phyloP scores from a whole-genome alignment of 2,113 vertebrate genomes.

The Pyrgilauda ruficollis region DNA sequence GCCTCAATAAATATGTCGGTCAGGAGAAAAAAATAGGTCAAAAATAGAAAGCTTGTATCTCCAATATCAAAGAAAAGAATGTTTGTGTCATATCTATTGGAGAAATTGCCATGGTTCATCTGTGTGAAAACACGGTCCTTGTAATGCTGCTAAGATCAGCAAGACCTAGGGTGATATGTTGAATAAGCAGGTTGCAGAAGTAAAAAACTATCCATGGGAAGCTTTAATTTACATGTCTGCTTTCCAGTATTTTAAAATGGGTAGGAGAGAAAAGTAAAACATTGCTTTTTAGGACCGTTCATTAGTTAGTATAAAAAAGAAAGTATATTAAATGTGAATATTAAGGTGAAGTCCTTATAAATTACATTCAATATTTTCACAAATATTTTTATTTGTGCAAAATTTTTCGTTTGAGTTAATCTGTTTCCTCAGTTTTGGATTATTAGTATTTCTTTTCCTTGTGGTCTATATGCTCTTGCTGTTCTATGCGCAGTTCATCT shows the following conservation, averaged over 20 bases:
- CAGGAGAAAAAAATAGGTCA: conserved; percentile 25
- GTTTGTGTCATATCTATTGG: conserved; percentile 14
- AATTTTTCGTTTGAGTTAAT: not conserved
- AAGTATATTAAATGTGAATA: not conserved
- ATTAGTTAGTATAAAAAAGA: not conserved
- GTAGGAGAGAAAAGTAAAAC: not conserved
- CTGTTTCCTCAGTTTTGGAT: not conserved
- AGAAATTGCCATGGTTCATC: conserved; percentile 29
- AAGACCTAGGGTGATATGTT: not conserved
- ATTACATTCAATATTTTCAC: not conserved
- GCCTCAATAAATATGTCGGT: conserved; percentile 24
- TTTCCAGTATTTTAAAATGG: conserved; percentile 27
- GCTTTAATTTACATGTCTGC: conserved; percentile 56
- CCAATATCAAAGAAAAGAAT: conserved; percentile 51
- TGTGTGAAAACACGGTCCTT: conserved; percentile 38
- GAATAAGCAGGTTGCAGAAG: conserved; percentile 14
- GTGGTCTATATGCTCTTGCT: not conserved
- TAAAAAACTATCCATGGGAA: conserved; percentile 22
- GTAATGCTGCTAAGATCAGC: conserved; percentile 47
- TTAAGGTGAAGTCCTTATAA: not conserved
- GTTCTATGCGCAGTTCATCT: not conserved
- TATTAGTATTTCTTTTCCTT: not conserved
- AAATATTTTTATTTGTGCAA: not conserved
- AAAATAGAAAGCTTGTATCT: conserved; percentile 36
- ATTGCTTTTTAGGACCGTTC: not conserved